These are phyloP conservation scores for Tupaia tana DNA, from an alignment of 2,113 vertebrate species.

Conservation along the genomic window DNA sequence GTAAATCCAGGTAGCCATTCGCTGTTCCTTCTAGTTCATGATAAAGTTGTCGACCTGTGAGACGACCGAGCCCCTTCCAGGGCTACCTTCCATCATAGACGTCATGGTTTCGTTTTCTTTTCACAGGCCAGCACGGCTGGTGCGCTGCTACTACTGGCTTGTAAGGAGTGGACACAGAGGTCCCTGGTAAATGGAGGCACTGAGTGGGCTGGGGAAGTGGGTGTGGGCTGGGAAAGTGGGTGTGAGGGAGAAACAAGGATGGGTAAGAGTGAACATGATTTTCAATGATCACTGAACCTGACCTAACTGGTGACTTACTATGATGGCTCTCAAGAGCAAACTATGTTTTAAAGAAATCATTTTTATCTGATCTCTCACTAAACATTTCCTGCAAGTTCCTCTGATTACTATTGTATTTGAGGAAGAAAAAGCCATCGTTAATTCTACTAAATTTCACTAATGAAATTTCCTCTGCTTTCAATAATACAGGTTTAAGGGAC, in stretches of 20 bases:
- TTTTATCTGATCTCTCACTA: slow-evolving; percentile 12
- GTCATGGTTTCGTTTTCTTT: slow-evolving; percentile 59
- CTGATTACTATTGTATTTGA: not conserved
- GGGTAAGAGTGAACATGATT: not conserved
- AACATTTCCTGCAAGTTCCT: slow-evolving; percentile 26
- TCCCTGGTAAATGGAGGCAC: slow-evolving; percentile 79
- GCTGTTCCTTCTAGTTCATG: slow-evolving; percentile 23
- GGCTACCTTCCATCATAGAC: not conserved
- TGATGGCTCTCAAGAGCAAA: slow-evolving; percentile 16
- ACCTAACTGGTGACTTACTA: not conserved
- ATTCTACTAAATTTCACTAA: not conserved
- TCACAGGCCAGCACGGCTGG: slow-evolving; percentile 77
- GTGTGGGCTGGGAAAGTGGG: not conserved
- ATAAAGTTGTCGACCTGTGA: slow-evolving; percentile 57
- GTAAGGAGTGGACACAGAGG: slow-evolving; percentile 71
- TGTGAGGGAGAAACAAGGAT: slow-evolving; percentile 21
- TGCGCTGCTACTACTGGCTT: slow-evolving; percentile 71
- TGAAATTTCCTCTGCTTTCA: not conserved
- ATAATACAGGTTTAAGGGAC: not conserved
- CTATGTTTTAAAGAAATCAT: not conserved
- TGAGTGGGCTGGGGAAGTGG: fast-evolving
- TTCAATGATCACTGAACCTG: not conserved
- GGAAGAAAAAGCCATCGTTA: not conserved
- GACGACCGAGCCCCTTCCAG: slow-evolving; percentile 35
- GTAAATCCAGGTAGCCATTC: slow-evolving; percentile 57